Percentiles rank a stretch among this genome's conserved stretches.
These are phyloP conservation scores for Microcebus tavaratra DNA, from an alignment of 2,113 vertebrate species.

Conservation along the genomic window DNA sequence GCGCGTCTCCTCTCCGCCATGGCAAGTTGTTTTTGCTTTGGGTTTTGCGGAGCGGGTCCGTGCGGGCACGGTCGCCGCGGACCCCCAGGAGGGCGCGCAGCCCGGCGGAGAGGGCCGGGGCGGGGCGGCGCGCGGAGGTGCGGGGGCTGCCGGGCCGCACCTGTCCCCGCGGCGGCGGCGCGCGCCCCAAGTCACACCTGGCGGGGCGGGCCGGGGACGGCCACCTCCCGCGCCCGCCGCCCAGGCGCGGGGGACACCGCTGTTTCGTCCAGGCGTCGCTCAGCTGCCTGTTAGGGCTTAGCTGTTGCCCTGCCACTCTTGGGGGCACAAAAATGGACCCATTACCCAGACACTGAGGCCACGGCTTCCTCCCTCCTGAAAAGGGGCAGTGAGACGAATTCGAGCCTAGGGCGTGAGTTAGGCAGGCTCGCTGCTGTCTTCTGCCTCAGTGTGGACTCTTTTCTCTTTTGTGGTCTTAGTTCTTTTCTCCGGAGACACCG, in stretches of 20 bases:
- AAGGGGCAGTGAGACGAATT: not conserved
- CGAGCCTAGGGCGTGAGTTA: not conserved
- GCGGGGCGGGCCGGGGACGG: too few relatives aligned
- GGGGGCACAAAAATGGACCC: too few relatives aligned
- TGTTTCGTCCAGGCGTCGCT: fast-evolving
- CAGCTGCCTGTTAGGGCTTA: too few relatives aligned
- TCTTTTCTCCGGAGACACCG: not conserved
- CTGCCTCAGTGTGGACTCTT: not conserved
- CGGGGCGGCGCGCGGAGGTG: not conserved
- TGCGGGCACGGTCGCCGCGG: fast-evolving
- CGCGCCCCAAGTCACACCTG: too few relatives aligned
- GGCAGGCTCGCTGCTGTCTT: not conserved
- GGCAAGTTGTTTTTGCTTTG: slow-evolving; percentile 52
- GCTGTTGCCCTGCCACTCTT: not conserved
- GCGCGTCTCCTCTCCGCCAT: not conserved
- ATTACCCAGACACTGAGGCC: not conserved
- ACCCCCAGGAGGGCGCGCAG: fast-evolving
- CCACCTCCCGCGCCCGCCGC: too few relatives aligned
- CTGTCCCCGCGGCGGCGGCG: too few relatives aligned
- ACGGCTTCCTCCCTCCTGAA: not conserved
- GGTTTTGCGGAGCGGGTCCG: not conserved
- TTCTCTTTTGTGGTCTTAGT: not conserved
- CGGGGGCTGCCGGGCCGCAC: too few relatives aligned
- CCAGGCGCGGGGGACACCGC: not conserved
- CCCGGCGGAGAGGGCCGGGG: fast-evolving